A percentile compares a stretch with the other conserved stretches of the same genome.
Conservation (phyloP, 1,140 invertebrate genomes). For the Apolygus lucorum region DNA sequence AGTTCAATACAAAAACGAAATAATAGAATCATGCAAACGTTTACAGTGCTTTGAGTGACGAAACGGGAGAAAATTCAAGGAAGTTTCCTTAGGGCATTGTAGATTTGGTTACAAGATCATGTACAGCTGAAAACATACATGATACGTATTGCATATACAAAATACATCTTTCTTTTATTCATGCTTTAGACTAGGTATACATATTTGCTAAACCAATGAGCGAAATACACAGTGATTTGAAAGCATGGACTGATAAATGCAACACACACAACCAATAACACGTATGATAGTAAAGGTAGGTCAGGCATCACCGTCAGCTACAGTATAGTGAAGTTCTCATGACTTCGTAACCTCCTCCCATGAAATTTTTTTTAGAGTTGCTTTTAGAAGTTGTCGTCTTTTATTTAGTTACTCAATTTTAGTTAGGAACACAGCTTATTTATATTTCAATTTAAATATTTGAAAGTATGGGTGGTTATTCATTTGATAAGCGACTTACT, state of each 20-base stretch:
- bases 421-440: no score
- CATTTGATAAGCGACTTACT: no score
- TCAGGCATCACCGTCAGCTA: constrained; percentile 4
- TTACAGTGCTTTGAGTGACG: background rate
- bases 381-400: no score
- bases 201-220: background rate
- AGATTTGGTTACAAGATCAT: background rate
- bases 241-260: constrained; percentile 12
- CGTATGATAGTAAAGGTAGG: background rate
- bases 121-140: background rate
- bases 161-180: background rate
- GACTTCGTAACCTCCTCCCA: constrained; percentile 8
- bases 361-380: background rate
- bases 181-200: background rate
- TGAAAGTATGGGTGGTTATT: no score
- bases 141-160: background rate
- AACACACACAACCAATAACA: constrained; percentile 17
- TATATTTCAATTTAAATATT: no score
- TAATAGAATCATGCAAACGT: background rate
- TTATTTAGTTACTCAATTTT: no score
- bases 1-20: background rate
- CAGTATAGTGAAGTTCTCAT: background rate
- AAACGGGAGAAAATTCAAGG: background rate
- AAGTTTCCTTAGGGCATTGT: background rate
- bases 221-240: background rate